Evolutionary conservation across 2,888 invertebrate genomes (phyloP).

Genomic region (Erebia palarica): DNA sequence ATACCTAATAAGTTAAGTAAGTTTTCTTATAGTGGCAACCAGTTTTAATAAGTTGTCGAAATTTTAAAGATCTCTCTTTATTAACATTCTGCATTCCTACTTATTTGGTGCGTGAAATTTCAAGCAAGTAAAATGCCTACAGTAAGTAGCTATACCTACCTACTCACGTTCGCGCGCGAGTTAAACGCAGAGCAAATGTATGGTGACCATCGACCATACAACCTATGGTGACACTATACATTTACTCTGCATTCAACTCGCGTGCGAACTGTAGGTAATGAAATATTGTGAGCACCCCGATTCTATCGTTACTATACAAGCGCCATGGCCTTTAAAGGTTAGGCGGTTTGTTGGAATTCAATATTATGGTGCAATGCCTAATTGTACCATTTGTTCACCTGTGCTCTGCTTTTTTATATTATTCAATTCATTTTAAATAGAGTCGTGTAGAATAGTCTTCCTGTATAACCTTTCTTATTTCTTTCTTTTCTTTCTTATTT

Average conservation of each 20-base stretch:
- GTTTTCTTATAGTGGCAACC: too few relatives aligned
- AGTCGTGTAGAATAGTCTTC: not conserved
- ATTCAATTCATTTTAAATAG: constrained; percentile 6
- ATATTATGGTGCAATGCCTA: constrained; percentile 29
- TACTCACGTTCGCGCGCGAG: too few relatives aligned
- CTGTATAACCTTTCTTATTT: not conserved
- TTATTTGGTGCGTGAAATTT: constrained; percentile 4
- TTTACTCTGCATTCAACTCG: too few relatives aligned
- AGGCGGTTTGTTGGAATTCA: constrained; percentile 33
- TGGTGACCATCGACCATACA: too few relatives aligned
- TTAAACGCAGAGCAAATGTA: too few relatives aligned
- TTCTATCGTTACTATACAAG: constrained; percentile 39
- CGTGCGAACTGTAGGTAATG: too few relatives aligned
- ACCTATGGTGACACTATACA: too few relatives aligned
- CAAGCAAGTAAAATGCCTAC: not conserved
- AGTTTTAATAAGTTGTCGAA: not conserved
- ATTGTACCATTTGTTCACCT: constrained; percentile 26
- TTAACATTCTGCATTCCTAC: not conserved
- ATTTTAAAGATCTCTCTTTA: constrained; percentile 1
- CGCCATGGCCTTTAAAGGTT: constrained; percentile 45
- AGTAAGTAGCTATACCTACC: too few relatives aligned
- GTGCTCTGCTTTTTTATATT: constrained; percentile 8
- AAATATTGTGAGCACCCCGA: constrained; percentile 4
- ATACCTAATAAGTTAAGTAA: too few relatives aligned
- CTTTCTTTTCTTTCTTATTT: not conserved